Conservation (phyloP, 2,888 invertebrate genomes). For the Hypomecis atomaria region DNA sequence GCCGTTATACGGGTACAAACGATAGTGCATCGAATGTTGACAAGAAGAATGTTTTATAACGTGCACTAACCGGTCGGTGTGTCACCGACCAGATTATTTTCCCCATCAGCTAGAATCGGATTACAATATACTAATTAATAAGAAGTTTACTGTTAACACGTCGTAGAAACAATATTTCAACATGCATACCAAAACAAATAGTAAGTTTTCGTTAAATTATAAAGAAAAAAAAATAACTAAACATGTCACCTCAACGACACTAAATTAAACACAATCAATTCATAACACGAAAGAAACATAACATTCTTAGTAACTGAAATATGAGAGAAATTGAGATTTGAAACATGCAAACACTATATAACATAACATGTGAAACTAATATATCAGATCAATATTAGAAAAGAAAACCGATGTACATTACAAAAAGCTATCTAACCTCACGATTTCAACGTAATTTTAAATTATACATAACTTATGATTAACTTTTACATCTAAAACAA, state of each 20-base stretch:
- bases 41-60: neutral
- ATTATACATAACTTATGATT: slow-evolving; percentile 31
- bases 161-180: neutral
- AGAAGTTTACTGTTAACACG: neutral
- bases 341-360: slow-evolving; percentile 5
- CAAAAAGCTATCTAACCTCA: slow-evolving; percentile 37
- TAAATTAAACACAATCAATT: slow-evolving; percentile 2
- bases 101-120: slow-evolving; percentile 5
- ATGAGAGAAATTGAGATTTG: slow-evolving; percentile 13
- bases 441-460: slow-evolving; percentile 30
- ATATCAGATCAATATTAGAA: slow-evolving; percentile 25
- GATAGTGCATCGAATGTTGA: too few relatives aligned
- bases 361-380: slow-evolving; percentile 1
- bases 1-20: neutral
- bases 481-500: slow-evolving; percentile 33
- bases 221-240: neutral
- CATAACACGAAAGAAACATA: neutral
- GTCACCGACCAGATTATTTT: slow-evolving; percentile 20
- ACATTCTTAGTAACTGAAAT: neutral
- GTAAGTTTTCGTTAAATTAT: neutral
- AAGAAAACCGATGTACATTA: neutral
- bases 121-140: neutral
- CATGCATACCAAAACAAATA: neutral
- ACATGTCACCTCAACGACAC: neutral
- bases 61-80: slow-evolving; percentile 1